A percentile compares a stretch with the other conserved stretches of the same genome.
phyloP scores from a whole-genome alignment of 2,888 invertebrate species.

The Drosophila emarginata region DNA sequence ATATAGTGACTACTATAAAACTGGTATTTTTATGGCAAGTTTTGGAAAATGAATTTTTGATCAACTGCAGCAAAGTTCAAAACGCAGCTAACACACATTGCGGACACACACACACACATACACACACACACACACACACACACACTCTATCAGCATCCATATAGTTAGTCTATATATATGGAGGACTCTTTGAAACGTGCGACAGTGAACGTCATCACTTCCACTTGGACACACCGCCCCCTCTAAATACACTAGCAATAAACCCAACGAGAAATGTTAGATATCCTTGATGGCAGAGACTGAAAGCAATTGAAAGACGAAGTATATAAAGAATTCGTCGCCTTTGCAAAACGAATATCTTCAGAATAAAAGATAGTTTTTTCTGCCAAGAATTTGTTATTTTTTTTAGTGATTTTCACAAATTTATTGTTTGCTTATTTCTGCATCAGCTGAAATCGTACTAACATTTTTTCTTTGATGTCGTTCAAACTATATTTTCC shows the following conservation, averaged over 20 bases:
- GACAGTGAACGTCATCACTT: slow-evolving; percentile 46
- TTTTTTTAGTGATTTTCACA: no score
- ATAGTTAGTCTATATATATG: slow-evolving; percentile 10
- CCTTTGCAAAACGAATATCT: no score
- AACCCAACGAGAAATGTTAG: slow-evolving; percentile 57
- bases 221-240: slow-evolving; percentile 43
- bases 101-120: slow-evolving; percentile 13
- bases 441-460: background rate
- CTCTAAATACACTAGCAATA: slow-evolving; percentile 17
- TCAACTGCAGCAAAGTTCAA: slow-evolving; percentile 76
- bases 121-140: slow-evolving; percentile 1
- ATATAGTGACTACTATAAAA: slow-evolving; percentile 50
- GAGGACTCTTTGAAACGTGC: slow-evolving; percentile 49
- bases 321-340: no score
- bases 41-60: slow-evolving; percentile 78
- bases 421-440: background rate
- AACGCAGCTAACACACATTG: slow-evolving; percentile 34
- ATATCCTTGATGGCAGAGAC: background rate
- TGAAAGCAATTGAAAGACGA: no score
- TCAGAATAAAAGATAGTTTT: no score
- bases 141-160: slow-evolving; percentile 1
- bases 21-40: slow-evolving; percentile 72
- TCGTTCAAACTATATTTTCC: background rate
- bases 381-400: no score
- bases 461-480: background rate